These are phyloP conservation scores for Platyrinchus mystaceus DNA, from an alignment of 2,797 vertebrate species.

Conservation along the genomic window DNA sequence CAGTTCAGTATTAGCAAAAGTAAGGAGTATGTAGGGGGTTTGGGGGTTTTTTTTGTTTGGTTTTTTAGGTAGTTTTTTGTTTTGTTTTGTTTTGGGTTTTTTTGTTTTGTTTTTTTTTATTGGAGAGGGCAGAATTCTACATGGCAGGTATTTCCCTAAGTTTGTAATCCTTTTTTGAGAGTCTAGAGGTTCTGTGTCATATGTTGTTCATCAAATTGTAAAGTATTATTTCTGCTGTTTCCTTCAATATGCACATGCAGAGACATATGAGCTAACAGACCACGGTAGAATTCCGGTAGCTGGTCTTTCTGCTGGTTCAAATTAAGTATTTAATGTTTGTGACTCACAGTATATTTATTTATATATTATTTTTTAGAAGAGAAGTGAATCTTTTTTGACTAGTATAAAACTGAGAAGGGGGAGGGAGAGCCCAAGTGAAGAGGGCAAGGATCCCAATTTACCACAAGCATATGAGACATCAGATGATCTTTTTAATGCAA, in stretches of 20 bases:
- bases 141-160: background rate
- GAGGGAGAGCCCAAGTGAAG: background rate
- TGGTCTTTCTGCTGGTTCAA: conserved; percentile 39
- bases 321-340: conserved; percentile 51
- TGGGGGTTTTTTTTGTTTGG: too few species aligned
- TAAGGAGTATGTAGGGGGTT: background rate
- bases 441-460: background rate
- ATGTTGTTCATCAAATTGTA: conserved; percentile 68
- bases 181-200: conserved; percentile 26
- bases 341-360: conserved; percentile 35
- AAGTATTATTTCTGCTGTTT: conserved; percentile 64
- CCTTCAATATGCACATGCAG: conserved; percentile 17
- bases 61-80: too few species aligned
- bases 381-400: conserved; percentile 31
- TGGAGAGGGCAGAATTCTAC: background rate
- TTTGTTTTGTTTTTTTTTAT: background rate
- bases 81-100: background rate
- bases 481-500: background rate
- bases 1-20: background rate
- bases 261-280: conserved; percentile 49
- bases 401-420: background rate
- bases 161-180: conserved; percentile 7
- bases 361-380: conserved; percentile 37
- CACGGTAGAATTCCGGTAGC: conserved; percentile 27
- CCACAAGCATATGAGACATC: background rate